Conservation (phyloP, 2,888 invertebrate genomes). For the Hypsopygia costalis region DNA sequence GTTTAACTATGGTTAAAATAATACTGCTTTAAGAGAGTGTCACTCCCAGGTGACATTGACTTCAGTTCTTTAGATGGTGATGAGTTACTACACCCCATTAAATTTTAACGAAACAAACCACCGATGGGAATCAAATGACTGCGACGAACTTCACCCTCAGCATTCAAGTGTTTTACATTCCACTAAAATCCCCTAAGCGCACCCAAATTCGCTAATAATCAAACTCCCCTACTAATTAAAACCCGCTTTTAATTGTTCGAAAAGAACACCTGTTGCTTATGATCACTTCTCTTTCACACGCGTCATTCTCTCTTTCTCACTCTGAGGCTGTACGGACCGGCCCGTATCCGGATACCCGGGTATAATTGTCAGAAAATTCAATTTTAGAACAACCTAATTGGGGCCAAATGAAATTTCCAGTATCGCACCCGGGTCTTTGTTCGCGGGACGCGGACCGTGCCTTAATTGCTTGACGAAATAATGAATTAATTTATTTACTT, state of each 20-base stretch:
- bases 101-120: too few species aligned
- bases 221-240: conserved; percentile 78
- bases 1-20: too few species aligned
- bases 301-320: conserved; percentile 33
- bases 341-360: conserved; percentile 74
- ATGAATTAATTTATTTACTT: conserved; percentile 60
- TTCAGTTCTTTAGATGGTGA: too few species aligned
- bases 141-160: conserved; percentile 37
- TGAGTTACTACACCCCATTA: too few species aligned
- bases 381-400: conserved; percentile 71
- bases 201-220: conserved; percentile 71
- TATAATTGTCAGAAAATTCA: conserved; percentile 73
- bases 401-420: conserved; percentile 71
- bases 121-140: too few species aligned
- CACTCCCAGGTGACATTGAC: too few species aligned
- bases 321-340: conserved; percentile 58
- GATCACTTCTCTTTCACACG: conserved; percentile 30
- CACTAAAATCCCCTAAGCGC: conserved; percentile 62
- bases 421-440: conserved; percentile 59
- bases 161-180: conserved; percentile 61
- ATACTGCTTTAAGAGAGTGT: too few species aligned
- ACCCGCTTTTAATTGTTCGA: conserved; percentile 75
- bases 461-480: conserved; percentile 61
- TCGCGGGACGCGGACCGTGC: conserved; percentile 49
- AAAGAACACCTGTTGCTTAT: conserved; percentile 73